These are phyloP conservation scores for Oryctes rhinoceros DNA, from an alignment of 1,140 invertebrate species.

Conservation along the genomic window DNA sequence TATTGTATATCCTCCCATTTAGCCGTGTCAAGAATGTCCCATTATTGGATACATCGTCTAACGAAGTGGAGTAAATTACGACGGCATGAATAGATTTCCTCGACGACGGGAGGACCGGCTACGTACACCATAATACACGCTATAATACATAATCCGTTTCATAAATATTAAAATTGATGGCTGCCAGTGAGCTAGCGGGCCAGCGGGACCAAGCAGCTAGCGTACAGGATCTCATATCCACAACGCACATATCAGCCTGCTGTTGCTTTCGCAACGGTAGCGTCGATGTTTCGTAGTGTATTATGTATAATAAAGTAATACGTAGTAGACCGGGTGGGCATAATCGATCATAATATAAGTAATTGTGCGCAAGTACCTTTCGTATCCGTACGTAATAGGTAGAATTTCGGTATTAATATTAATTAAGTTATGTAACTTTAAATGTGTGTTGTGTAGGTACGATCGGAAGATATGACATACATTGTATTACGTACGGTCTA, in stretches of 20 bases:
- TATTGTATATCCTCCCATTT: not conserved
- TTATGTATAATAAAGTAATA: constrained; percentile 13
- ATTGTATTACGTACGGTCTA: not conserved
- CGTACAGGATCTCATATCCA: not conserved
- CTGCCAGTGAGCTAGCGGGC: not conserved
- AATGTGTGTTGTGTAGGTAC: not conserved
- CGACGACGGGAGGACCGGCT: not conserved
- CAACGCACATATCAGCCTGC: too few species aligned
- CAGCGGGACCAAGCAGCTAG: not conserved
- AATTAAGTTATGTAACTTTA: too few species aligned
- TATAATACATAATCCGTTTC: constrained; percentile 22
- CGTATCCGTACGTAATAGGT: not conserved
- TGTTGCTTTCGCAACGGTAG: not conserved
- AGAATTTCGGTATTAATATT: not conserved
- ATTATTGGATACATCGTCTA: constrained; percentile 20
- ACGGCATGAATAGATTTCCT: constrained; percentile 19
- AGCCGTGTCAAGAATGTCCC: not conserved
- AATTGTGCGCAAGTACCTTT: not conserved
- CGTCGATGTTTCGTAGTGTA: not conserved
- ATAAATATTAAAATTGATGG: constrained; percentile 28
- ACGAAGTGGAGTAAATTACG: constrained; percentile 35
- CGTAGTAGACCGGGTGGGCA: not conserved
- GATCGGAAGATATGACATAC: not conserved
- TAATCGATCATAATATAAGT: constrained; percentile 26
- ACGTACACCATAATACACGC: not conserved